phyloP scores from a whole-genome alignment of 2,113 vertebrate species.

The Actinemys pallida region DNA sequence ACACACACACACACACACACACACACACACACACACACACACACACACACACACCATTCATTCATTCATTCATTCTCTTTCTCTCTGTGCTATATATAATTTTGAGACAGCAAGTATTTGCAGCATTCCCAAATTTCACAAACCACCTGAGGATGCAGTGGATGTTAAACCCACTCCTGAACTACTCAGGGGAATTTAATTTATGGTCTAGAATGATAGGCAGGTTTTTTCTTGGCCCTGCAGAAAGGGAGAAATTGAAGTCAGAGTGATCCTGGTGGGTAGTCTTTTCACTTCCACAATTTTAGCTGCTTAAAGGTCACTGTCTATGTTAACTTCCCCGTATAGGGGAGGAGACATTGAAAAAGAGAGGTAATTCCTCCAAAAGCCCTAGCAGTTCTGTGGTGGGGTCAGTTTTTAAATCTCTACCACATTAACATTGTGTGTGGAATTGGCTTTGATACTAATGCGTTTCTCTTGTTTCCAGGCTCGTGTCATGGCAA shows the following conservation, averaged over 20 bases:
- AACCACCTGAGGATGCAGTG: neutral
- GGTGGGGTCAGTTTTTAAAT: neutral
- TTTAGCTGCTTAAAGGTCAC: rapidly evolving
- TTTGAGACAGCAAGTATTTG: neutral
- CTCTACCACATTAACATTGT: neutral
- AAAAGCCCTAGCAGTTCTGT: neutral
- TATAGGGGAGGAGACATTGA: neutral
- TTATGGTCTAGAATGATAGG: neutral
- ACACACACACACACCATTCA: too few species aligned
- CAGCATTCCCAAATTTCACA: neutral
- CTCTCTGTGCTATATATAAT: neutral
- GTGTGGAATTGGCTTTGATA: neutral
- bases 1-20: too few species aligned
- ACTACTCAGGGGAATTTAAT: neutral
- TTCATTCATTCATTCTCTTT: neutral
- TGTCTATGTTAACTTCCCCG: neutral
- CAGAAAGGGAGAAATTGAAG: neutral
- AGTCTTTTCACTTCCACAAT: too few species aligned
- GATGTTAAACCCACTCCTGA: neutral
- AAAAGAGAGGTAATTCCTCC: neutral
- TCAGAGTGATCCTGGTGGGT: neutral
- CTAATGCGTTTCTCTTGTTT: conserved; percentile 39
- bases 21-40: too few species aligned
- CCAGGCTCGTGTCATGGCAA: conserved; percentile 97
- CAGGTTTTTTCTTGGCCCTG: neutral